Base-by-base conservation (phyloP, 2,113 vertebrate species). In the Theristicus caerulescens region DNA sequence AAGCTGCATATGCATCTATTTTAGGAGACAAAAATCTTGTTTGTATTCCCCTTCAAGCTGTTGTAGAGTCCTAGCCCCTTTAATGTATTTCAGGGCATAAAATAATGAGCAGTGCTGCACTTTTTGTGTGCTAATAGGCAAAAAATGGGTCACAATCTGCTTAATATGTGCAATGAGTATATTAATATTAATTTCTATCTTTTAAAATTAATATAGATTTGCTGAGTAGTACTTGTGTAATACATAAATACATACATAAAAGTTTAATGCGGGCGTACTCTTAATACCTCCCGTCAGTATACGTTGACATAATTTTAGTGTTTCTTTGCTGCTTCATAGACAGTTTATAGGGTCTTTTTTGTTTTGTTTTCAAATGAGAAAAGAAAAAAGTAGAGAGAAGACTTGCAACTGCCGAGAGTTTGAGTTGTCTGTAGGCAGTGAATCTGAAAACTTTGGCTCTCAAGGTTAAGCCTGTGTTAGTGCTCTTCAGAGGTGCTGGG, bases 211-310 rank as follows among this genome's bases (percentile, higher is more conserved):
- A 66, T 95, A 95, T 32, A 94, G 94, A 97, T 98, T 96, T 98
- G 96, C 97, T 97, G 97, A 98, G 88, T 96, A 92, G 86, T 94
- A 88, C 67, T 85, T 72, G 78, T 92, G 91, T 69, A 72, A 97
- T 76, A 64, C 73, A 97, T 97, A 97, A 97, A 97, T 97, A 87
- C 86, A 96, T 90, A 82, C 89, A 97, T 97, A 90, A 97, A 97
- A 94, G 66, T 96, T 97, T 97, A 96, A 97, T 94, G 94, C 12
- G 22, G 93, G 59, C 72, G 42, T 42, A 78, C 58, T 71, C 27
- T 91, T 44, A 1, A 1, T 87, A 57, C 73, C 65, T 96, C 83
- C 87, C 16, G 17, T 71, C 82, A 72, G 65, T 51, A 32, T 20
- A 66, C 25, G 2, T 18, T 77, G 84, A 71, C 40, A 17, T 54